Evolutionary conservation across 2,797 vertebrate genomes (phyloP).

Genomic region (Protonibea diacanthus): DNA sequence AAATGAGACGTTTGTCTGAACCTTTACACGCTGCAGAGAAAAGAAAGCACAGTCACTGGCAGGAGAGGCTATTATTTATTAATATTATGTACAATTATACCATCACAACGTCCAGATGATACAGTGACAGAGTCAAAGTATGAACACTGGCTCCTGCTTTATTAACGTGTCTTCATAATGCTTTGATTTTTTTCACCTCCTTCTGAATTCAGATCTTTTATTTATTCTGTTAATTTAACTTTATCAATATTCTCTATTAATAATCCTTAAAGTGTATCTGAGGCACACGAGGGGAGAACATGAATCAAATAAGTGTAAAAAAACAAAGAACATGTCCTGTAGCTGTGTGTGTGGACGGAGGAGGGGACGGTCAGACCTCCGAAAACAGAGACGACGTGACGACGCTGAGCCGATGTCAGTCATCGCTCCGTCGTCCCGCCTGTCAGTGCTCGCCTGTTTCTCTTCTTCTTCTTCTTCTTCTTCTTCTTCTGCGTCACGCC

Average conservation of each 20-base stretch:
- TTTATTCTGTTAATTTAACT: conserved; percentile 61
- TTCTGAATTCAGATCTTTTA: conserved; percentile 56
- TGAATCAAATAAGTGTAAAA: conserved; percentile 81
- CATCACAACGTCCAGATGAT: conserved; percentile 79
- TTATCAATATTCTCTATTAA: conserved; percentile 78
- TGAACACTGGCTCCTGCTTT: conserved; percentile 78
- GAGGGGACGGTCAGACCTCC: conserved; percentile 60
- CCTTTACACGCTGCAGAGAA: neutral
- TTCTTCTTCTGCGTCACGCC: conserved; percentile 39
- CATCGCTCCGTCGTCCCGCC: conserved; percentile 27
- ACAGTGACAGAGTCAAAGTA: conserved; percentile 80
- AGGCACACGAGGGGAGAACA: conserved; percentile 86
- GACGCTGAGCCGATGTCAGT: conserved; percentile 47
- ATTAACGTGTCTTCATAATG: conserved; percentile 66
- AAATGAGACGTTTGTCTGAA: too few relatives aligned
- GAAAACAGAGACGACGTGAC: conserved; percentile 75
- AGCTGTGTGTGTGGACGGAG: conserved; percentile 54
- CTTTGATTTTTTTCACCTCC: conserved; percentile 54
- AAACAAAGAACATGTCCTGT: conserved; percentile 60
- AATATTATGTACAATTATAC: conserved; percentile 85
- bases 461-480: conserved; percentile 40
- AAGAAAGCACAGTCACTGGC: conserved; percentile 61
- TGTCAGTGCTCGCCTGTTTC: conserved; percentile 52
- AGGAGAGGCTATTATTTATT: conserved; percentile 85
- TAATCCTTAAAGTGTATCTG: conserved; percentile 85